Evolutionary conservation across 2,888 invertebrate genomes (phyloP), one percentile per base, ranked within the genome.

Genomic region (Teinopalpus imperialis): DNA sequence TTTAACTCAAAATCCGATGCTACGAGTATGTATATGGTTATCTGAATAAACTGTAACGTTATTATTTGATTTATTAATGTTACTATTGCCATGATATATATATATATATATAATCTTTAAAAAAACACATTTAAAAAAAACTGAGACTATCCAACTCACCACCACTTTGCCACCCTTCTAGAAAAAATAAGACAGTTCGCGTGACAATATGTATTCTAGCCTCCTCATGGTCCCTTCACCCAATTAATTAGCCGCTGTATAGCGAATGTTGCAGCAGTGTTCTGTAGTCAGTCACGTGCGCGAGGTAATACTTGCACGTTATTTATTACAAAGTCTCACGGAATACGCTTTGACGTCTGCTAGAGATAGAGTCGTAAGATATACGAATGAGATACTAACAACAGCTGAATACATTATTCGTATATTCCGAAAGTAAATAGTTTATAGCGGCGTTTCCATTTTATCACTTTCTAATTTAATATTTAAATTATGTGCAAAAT

Each of bases 261-360:
- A 45, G 47, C 23, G 36, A 31, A 43, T 12, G 26, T 29, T 34
- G 31, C 43, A 24, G 20, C 30, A 35, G 23, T 26, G 16, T 24
- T 16, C 14, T 24, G 18, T 30, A 26, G 29, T 13, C 9, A 16
- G 27, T 21, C 23, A n/a, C 20, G 16, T 37, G 20, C 31, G 31
- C 32, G n/a, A 5, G 20, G 32, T 36, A 41, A 47, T 34, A 45
- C 48, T 40, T 8, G 23, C 40, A 23, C 27, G 26, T 48, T 45
- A 39, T 48, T 51, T 48, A 51, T 51, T 36, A 46, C 42, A 45
- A 41, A 44, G 41, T 45, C 40, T 31, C 47, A 47, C 43, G 44
- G 26, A 44, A 51, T 48, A 39, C 30, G 13, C 35, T 42, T 41
- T 41, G 46, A 46, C 34, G 35, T 30, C 26, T 39, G 24, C 32